Percentiles rank a stretch among this genome's conserved stretches.
Evolutionary conservation across 1,140 invertebrate species (phyloP).

Genomic region (Leptinotarsa defecta): DNA sequence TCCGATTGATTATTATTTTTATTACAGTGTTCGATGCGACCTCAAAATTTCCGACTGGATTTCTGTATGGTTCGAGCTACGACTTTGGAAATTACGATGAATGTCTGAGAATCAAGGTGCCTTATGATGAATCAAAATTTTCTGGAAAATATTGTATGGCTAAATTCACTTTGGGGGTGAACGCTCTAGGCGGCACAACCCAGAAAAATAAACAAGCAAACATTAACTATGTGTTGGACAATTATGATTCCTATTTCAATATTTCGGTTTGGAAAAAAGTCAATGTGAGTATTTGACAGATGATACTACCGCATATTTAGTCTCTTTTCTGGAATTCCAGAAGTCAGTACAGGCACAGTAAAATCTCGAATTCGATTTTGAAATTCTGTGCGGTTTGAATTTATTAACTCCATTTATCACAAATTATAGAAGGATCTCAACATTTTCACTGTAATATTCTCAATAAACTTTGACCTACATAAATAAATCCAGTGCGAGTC

Average conservation of each 20-base stretch:
- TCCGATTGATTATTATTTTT: neutral
- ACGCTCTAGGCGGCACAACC: neutral
- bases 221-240: slow-evolving; percentile 10
- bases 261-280: slow-evolving; percentile 44
- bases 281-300: slow-evolving; percentile 35
- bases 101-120: slow-evolving; percentile 40
- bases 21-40: slow-evolving; percentile 39
- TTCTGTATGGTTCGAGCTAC: slow-evolving; percentile 35
- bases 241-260: slow-evolving; percentile 31
- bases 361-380: no score
- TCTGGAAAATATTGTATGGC: slow-evolving; percentile 45
- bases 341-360: no score
- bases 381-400: no score
- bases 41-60: slow-evolving; percentile 36
- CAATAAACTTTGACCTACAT: no score
- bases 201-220: slow-evolving; percentile 11
- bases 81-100: slow-evolving; percentile 41
- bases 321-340: no score
- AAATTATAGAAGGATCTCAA: no score
- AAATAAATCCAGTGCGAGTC: no score
- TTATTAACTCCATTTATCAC: no score
- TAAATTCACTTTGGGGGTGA: slow-evolving; percentile 36
- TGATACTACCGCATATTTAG: no score
- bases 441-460: no score
- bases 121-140: slow-evolving; percentile 34